Evolutionary conservation across 2,888 invertebrate genomes (phyloP), one percentile per base, ranked within the genome.

Genomic region (Oithona nana): DNA sequence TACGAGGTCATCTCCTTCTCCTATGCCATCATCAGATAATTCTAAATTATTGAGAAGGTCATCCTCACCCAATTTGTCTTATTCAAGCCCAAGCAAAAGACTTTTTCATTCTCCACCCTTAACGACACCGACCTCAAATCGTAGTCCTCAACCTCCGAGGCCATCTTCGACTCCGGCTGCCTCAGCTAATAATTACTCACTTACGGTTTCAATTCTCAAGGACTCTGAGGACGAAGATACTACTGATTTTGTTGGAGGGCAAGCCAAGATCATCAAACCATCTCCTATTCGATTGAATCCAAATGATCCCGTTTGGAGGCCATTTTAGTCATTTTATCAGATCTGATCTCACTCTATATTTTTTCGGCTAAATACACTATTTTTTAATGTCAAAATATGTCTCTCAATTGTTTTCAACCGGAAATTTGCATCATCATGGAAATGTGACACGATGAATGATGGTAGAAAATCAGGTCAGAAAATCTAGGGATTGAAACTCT

Each of bases 261-360:
- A 16, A 39, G 16, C 39, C 8, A 54, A 16, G 54, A 20, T 26
- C 2, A 26, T 54, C 24, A 54, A 54, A 54, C 59, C 59, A 11
- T 39, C 39, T 16, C 31, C 59, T 16, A 48, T 59, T 4, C 39
- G 59, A 30, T 49, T 59, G 48, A 59, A 59, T 48, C 59, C 59
- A 31, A 59, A 30, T 49, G 59, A 59, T 22, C 59, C 59, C 2
- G 59, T 59, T 31, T 59, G 59, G 59, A n/a, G 59, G 26, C 59
- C 59, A 28, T 59, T 31, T 26, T 59, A 20, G 24, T 2, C 39
- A 39, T 39, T 39, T 16, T 39, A 39, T 16, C 6, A 24, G 8
- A 52, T 24, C 8, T 52, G 48, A 39, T 39, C n/a, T n/a, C n/a
- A n/a, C n/a, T n/a, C n/a, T n/a, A n/a, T n/a, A n/a, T n/a, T n/a